Conservation (phyloP, 1,140 invertebrate species). For the Pseudomyrmex gracilis region DNA sequence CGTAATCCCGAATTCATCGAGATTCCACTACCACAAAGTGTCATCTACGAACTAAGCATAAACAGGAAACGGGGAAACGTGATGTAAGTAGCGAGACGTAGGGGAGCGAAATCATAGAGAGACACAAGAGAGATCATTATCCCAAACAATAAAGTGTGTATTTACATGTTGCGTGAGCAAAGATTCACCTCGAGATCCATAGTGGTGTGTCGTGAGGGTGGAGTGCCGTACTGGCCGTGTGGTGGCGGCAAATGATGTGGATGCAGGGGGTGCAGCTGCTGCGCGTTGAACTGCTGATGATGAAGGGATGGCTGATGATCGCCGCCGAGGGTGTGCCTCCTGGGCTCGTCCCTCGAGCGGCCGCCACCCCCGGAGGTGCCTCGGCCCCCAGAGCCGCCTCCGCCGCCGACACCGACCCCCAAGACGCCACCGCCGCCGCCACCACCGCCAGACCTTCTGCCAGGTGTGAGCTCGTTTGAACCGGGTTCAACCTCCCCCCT, state of each 20-base stretch:
- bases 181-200: conserved; percentile 90
- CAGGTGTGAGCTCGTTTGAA: conserved; percentile 81
- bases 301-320: conserved; percentile 86
- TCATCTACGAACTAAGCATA: no score
- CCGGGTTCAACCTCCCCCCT: conserved; percentile 81
- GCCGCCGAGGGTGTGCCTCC: conserved; percentile 89
- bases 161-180: conserved; percentile 73
- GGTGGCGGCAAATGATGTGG: conserved; percentile 85
- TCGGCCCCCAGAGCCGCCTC: conserved; percentile 80
- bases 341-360: conserved; percentile 88
- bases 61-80: no score
- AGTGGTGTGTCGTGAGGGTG: conserved; percentile 86
- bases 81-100: no score
- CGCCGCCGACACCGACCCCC: conserved; percentile 64
- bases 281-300: conserved; percentile 86
- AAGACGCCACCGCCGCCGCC: conserved; percentile 79
- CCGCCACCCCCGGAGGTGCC: conserved; percentile 84
- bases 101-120: neutral
- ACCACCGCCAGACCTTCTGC: conserved; percentile 75
- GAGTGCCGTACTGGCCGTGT: conserved; percentile 86
- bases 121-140: neutral
- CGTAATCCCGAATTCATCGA: neutral
- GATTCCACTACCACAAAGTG: neutral
- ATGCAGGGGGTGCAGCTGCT: conserved; percentile 86
- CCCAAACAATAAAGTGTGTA: conserved; percentile 65